Percentiles rank a stretch among this genome's conserved stretches.
Conservation (phyloP, 2,797 vertebrate genomes). For the Darevskia mixta region DNA sequence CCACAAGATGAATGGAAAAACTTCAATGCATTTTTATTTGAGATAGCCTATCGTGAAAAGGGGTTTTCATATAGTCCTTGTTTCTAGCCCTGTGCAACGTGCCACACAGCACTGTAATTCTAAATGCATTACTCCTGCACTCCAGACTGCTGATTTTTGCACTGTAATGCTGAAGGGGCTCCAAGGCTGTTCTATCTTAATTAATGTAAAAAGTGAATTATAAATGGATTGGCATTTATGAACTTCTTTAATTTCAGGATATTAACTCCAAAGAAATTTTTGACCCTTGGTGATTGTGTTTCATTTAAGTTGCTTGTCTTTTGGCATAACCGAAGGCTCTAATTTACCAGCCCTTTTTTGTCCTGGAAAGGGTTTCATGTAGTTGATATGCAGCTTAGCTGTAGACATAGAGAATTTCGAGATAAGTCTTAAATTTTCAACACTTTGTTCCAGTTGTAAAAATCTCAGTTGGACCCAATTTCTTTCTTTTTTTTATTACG, state of each 20-base stretch:
- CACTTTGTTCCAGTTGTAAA: constrained; percentile 77
- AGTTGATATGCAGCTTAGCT: constrained; percentile 42
- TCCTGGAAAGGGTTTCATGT: constrained; percentile 51
- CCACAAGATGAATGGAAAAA: constrained; percentile 57
- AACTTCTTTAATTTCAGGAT: constrained; percentile 42
- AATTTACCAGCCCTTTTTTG: constrained; percentile 65
- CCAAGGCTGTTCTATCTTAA: constrained; percentile 36
- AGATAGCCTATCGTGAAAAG: constrained; percentile 44
- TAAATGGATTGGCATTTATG: constrained; percentile 46
- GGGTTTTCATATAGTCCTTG: constrained; percentile 12
- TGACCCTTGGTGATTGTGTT: constrained; percentile 56
- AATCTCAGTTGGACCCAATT: constrained; percentile 74
- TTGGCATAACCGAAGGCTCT: constrained; percentile 55
- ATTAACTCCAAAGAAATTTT: constrained; percentile 55
- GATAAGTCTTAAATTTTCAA: constrained; percentile 72
- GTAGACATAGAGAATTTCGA: constrained; percentile 49
- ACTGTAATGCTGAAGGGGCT: constrained; percentile 51
- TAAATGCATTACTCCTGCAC: not conserved
- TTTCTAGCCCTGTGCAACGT: not conserved
- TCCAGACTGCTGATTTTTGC: constrained; percentile 39
- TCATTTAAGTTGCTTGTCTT: constrained; percentile 61
- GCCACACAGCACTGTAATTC: not conserved
- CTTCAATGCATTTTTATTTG: constrained; percentile 49
- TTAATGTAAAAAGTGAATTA: constrained; percentile 45
- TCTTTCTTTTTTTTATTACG: constrained; percentile 54